Percentiles rank a stretch among this genome's conserved stretches.
Evolutionary conservation across 2,888 invertebrate species (phyloP).

Genomic region (Microctonus brassicae): DNA sequence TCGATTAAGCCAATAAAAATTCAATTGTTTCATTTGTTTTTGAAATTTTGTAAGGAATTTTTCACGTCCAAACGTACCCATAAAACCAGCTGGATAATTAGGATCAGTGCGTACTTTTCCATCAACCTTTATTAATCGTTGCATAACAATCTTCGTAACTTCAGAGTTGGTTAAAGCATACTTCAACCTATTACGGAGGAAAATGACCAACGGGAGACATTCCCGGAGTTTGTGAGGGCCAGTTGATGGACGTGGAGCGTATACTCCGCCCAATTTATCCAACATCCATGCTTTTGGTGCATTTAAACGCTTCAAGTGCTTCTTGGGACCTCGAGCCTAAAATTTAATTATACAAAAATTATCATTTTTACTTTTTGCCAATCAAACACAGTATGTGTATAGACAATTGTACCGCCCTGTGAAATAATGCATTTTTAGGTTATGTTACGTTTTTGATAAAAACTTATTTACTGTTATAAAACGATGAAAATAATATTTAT

Average conservation of each 20-base stretch:
- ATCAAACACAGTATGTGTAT: no score
- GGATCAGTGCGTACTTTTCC: conserved; percentile 98
- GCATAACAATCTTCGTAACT: conserved; percentile 98
- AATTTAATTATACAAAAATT: conserved; percentile 57
- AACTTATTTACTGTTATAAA: not conserved
- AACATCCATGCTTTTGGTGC: conserved; percentile 99
- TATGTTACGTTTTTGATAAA: conserved; percentile 18
- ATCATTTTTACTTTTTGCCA: no score
- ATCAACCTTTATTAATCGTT: conserved; percentile 97
- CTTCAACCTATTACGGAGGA: conserved; percentile 96
- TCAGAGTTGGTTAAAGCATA: conserved; percentile 97
- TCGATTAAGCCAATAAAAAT: conserved; percentile 55
- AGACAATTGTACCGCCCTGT: no score
- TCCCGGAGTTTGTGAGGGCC: conserved; percentile 99
- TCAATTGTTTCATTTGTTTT: not conserved
- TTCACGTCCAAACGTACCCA: conserved; percentile 83
- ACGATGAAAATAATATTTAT: no score
- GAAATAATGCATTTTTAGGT: conserved; percentile 22
- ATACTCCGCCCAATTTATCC: conserved; percentile 98
- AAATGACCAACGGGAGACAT: conserved; percentile 95
- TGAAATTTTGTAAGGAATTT: no score
- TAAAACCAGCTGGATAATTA: conserved; percentile 98
- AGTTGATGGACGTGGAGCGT: conserved; percentile 96
- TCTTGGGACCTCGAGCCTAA: conserved; percentile 98
- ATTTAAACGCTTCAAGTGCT: conserved; percentile 98